These are phyloP conservation scores for Lepidurus arcticus DNA, from an alignment of 1,140 invertebrate species.

Conservation along the genomic window DNA sequence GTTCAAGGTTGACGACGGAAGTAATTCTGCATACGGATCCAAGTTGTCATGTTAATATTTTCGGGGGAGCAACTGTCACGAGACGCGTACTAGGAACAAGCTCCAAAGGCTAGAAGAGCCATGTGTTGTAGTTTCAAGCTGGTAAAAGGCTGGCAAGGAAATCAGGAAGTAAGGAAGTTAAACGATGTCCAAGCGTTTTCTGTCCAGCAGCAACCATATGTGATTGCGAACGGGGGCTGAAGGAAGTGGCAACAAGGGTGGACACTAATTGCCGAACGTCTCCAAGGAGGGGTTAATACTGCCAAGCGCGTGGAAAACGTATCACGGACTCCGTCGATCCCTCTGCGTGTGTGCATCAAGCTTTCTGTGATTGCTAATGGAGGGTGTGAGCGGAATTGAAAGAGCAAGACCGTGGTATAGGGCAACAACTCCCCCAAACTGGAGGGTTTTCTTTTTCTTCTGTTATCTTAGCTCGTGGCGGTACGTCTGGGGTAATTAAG, in stretches of 20 bases:
- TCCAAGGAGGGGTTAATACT: background rate
- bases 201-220: slow-evolving; percentile 17
- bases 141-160: background rate
- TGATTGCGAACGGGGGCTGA: background rate
- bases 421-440: background rate
- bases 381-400: background rate
- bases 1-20: background rate
- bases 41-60: background rate
- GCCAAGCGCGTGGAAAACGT: slow-evolving; percentile 8
- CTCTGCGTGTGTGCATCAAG: background rate
- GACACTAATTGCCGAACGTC: slow-evolving; percentile 18
- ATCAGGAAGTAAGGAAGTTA: slow-evolving; percentile 18
- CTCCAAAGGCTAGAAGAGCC: background rate
- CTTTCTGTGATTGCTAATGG: slow-evolving; percentile 6
- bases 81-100: background rate
- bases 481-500: slow-evolving; percentile 16
- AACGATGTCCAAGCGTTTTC: slow-evolving; percentile 11
- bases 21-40: background rate
- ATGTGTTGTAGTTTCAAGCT: slow-evolving; percentile 1
- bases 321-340: background rate
- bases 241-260: background rate
- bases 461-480: slow-evolving; percentile 7
- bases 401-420: background rate
- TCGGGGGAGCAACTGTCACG: background rate
- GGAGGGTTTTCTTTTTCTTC: background rate